phyloP scores from a whole-genome alignment of 2,113 vertebrate genomes.

The Otis tarda region DNA sequence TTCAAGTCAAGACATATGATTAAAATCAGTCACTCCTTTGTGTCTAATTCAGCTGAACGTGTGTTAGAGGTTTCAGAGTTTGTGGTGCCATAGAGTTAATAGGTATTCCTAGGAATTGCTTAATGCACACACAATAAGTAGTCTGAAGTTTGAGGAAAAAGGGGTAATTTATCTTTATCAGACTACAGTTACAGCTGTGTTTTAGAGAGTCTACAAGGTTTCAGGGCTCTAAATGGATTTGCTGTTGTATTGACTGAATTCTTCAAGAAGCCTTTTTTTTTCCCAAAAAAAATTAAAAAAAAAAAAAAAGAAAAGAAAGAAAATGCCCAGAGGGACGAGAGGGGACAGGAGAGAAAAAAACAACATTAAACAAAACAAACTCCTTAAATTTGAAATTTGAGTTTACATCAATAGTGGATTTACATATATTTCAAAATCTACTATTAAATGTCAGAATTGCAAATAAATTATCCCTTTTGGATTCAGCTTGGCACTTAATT shows the following conservation, averaged over 20 bases:
- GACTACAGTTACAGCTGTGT: background rate
- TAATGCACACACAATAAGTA: background rate
- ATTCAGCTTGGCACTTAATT: background rate
- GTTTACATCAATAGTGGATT: background rate
- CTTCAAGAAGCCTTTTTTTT: background rate
- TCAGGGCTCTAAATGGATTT: background rate
- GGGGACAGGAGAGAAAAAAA: accelerated
- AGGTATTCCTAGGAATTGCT: background rate
- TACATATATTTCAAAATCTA: background rate
- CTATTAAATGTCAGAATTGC: background rate
- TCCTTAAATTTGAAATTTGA: background rate
- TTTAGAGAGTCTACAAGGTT: background rate
- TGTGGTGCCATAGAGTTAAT: background rate
- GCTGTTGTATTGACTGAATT: background rate
- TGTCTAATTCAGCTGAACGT: background rate
- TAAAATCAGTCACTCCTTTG: background rate
- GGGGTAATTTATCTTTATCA: conserved; percentile 57
- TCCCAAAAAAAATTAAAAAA: background rate
- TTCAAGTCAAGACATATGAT: background rate
- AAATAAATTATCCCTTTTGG: background rate
- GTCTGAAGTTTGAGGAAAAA: background rate
- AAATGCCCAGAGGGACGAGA: accelerated
- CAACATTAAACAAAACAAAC: background rate
- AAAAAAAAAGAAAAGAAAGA: background rate
- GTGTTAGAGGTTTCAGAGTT: background rate